Evolutionary conservation across 2,797 vertebrate genomes (phyloP).

Genomic region (Avahi laniger): DNA sequence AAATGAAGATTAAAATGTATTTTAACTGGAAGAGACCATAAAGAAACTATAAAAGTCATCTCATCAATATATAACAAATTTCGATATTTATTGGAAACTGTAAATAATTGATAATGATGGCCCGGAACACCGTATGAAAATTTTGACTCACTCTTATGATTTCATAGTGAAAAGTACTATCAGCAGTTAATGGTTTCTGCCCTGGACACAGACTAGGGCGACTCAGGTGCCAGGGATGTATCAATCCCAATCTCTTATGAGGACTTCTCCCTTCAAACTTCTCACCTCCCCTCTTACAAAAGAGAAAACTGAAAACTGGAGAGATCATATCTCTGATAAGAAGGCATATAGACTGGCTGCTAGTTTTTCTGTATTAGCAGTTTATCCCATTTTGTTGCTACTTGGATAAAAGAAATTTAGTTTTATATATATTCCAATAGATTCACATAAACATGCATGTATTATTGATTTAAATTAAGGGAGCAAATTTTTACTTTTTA

Average conservation of each 20-base stretch:
- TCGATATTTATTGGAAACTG: not conserved
- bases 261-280: not conserved
- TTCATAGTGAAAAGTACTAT: not conserved
- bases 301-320: not conserved
- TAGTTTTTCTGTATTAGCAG: not conserved
- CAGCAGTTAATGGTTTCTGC: not conserved
- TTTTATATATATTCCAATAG: not conserved
- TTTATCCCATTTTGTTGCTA: not conserved
- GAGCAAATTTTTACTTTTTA: not conserved
- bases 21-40: not conserved
- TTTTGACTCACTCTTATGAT: not conserved
- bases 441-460: not conserved
- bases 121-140: not conserved
- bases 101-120: not conserved
- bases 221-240: not conserved
- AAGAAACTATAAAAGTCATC: not conserved
- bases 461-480: not conserved
- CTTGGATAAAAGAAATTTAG: not conserved
- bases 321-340: not conserved
- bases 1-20: not conserved
- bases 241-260: not conserved
- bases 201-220: not conserved
- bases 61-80: not conserved
- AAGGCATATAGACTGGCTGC: not conserved
- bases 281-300: not conserved